These are phyloP conservation scores for Halcyon chelicuti DNA, from an alignment of 2,797 vertebrate genomes.

Conservation along the genomic window DNA sequence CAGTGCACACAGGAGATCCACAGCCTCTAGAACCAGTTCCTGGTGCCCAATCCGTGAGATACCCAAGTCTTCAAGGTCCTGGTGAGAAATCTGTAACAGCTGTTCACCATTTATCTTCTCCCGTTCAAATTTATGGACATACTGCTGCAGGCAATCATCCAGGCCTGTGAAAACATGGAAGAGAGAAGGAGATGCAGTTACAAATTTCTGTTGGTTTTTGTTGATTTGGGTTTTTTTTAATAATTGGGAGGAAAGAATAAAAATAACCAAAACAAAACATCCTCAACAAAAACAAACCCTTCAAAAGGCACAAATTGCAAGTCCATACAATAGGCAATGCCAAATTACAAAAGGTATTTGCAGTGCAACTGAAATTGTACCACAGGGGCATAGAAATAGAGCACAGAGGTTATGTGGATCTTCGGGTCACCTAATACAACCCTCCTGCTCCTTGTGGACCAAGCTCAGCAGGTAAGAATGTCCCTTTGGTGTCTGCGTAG, in stretches of 20 bases:
- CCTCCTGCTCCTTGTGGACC: neutral
- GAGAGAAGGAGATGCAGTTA: neutral
- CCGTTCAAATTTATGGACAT: conserved; percentile 91
- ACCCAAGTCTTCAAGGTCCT: conserved; percentile 95
- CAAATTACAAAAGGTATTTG: neutral
- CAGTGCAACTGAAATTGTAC: neutral
- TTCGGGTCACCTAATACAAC: neutral
- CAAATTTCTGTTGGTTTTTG: neutral
- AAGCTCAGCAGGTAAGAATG: neutral
- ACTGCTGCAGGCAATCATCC: conserved; percentile 94
- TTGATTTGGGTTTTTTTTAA: too few species aligned
- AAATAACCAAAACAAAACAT: neutral
- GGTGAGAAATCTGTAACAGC: conserved; percentile 94
- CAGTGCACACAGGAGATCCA: conserved; percentile 96
- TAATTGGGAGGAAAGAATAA: too few species aligned
- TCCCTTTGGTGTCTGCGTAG: neutral
- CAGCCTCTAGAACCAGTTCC: conserved; percentile 95
- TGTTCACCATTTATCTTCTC: conserved; percentile 98
- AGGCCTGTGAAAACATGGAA: conserved; percentile 80
- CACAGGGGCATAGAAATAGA: fast-evolving
- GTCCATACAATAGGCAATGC: fast-evolving
- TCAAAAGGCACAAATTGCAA: neutral
- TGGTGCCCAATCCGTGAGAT: conserved; percentile 96
- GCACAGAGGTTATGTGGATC: fast-evolving
- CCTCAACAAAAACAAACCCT: neutral